Base-by-base conservation (phyloP, 2,888 invertebrate genomes). In the Dascillus cervinus region DNA sequence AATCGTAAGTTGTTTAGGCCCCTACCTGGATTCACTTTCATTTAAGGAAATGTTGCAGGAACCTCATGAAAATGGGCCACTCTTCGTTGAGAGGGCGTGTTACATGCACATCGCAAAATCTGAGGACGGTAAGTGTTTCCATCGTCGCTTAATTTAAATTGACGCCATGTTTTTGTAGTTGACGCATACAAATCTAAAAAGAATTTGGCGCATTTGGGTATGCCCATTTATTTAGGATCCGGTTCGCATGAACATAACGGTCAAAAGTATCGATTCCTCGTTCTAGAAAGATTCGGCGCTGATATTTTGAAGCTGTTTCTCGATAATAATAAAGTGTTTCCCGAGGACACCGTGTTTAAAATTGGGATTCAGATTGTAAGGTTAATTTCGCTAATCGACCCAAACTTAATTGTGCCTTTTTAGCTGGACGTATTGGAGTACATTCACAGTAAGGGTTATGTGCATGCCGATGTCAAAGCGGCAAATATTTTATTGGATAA, bases 401-500 rank as follows among this genome's bases (percentile, higher is more conserved):
- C n/a, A n/a, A n/a, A n/a, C 27, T 22, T 24, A 11, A 14, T 22
- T 24, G 15, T 9, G 1, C 10, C 5, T 10, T 10, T 72, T 35
- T 65, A 91, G 84, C 56, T 96, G 44, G 84, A 95, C 62, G 82
- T 85, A 2, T 65, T 95, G 42, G 88, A 96, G 60, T 98, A 90
- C 60, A 86, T 99, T 46, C 97, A 99, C 61, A 71, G 73, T 29
- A 76, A 81, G 45, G 86, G 85, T 2, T 97, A 95, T 57, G 82
- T 91, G 0, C 98, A 98, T 64, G 94, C 87, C 0, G 98, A 98
- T 60, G 77, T 99, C 3, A 98, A 98, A 65, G 95, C 89, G 1
- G 84, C 87, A 5, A 99, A 99, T 64, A 79, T 99, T 40, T 67
- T 96, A 11, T 60, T 91, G 23, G 89, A 89, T 0, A 60, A 71